Conservation (phyloP, 1,140 invertebrate genomes). For the Drosophila sturtevanti region DNA sequence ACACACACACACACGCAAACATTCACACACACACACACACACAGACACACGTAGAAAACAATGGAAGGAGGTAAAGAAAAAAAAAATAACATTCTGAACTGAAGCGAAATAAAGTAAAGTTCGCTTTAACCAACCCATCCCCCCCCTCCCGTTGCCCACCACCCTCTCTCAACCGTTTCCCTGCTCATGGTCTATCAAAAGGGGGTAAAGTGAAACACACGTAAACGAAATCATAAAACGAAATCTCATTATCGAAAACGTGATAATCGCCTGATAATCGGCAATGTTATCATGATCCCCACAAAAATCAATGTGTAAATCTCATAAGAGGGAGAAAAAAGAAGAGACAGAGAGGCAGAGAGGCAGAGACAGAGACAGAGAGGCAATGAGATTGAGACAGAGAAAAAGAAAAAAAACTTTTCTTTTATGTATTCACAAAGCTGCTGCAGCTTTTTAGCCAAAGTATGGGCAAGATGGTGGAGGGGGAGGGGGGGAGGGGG, state of each 20-base stretch:
- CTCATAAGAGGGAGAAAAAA: background rate
- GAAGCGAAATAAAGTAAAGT: background rate
- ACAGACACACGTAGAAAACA: background rate
- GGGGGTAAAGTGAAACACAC: conserved; percentile 34
- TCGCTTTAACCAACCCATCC: background rate
- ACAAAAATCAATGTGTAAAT: conserved; percentile 4
- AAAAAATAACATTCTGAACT: background rate
- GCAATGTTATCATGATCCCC: conserved; percentile 63
- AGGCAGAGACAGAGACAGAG: background rate
- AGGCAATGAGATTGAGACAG: background rate
- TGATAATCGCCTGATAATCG: conserved; percentile 77
- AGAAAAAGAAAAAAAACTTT: background rate
- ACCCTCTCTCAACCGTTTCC: background rate
- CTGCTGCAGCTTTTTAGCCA: background rate
- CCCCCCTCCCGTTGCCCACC: background rate
- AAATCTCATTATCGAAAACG: conserved; percentile 78
- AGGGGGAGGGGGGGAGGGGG: background rate
- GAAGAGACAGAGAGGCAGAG: background rate
- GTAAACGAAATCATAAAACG: conserved; percentile 38
- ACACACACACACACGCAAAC: conserved; percentile 15
- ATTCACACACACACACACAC: background rate
- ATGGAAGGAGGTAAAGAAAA: background rate
- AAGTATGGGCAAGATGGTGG: background rate
- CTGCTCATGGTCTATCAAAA: background rate
- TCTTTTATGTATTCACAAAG: background rate